Evolutionary conservation across 2,113 vertebrate genomes (phyloP), one percentile per base, ranked within the genome.

Genomic region (Andinoacara biseriatus): DNA sequence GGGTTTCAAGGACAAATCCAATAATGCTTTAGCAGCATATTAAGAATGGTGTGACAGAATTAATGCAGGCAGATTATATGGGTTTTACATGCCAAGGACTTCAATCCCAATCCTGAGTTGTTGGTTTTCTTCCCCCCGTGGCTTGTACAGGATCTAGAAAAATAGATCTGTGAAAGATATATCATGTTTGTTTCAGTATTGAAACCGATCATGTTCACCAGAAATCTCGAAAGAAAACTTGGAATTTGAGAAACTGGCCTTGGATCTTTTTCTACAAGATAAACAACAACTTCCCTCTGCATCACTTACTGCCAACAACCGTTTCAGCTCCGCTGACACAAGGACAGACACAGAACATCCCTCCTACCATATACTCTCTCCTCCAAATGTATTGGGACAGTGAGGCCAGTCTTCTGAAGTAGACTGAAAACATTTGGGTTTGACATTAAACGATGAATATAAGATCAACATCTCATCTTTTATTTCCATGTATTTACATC

Each of bases 1-100:
- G 89, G 91, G 92, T 91, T 94, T 94, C 90, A 91, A 92, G 92
- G 90, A 92, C 91, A 89, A 79, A 75, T 90, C 85, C 87, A 90
- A 90, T 91, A 89, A 90, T 90, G 90, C 86, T 90, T 74, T 29
- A 63, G 88, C 0, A 7, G 69, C 81, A 69, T 85, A 86, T 90
- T 86, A 89, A 88, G 88, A 61, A 84, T 79, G 81, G 63, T 67
- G 43, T 22, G 81, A 58, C 54, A 29, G 75, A 89, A 90, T 86
- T 67, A 89, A 90, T 89, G 83, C 60, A 8, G 43, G 17, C 61
- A 65, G 83, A 87, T 82, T 84, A 80, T 92, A 86, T 67, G 61
- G 60, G 40, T 81, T 58, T 85, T 74, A 46, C 35, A 81, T 75
- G 63, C 83, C 46, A 74, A 61, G 49, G 76, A 74, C 81, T 84